Evolutionary conservation across 1,140 invertebrate genomes (phyloP), one percentile per base, ranked within the genome.

Genomic region (Panulirus ornatus): DNA sequence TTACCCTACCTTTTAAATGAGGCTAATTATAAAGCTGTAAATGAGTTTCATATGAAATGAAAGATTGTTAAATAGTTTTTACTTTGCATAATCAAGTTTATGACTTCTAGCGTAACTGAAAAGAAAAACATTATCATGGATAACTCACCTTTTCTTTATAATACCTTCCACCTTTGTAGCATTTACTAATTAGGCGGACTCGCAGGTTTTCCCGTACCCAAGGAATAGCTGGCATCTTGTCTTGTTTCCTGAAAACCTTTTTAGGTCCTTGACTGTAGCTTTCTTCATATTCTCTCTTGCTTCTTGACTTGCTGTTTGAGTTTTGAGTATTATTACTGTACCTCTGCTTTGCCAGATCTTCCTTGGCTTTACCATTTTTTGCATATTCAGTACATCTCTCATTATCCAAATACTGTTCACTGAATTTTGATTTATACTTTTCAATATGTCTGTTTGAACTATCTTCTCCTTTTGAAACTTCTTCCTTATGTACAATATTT

Each of bases 91-190:
- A n/a, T n/a, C n/a, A n/a, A n/a, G n/a, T n/a, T n/a, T n/a, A n/a
- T n/a, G n/a, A n/a, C n/a, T n/a, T n/a, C n/a, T n/a, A n/a, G n/a
- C n/a, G n/a, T n/a, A n/a, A n/a, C n/a, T n/a, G n/a, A n/a, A n/a
- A n/a, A n/a, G n/a, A n/a, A n/a, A n/a, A n/a, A n/a, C n/a, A n/a
- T n/a, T n/a, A n/a, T n/a, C n/a, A n/a, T n/a, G n/a, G n/a, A n/a
- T n/a, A 42, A 85, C 73, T 83, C 91, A 94, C 94, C 93, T 94
- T 94, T 84, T 92, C 87, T 83, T 94, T 94, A 88, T 93, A 94
- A 90, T 94, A 94, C 92, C 93, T 93, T 36, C 94, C 94, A 91
- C 93, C 93, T 84, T 93, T 93, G 88, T 93, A 94, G 44, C 93
- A 81, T 92, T 93, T 93, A 90, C 93, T 93, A 8, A 94, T 92